A percentile compares a stretch with the other conserved stretches of the same genome.
Evolutionary conservation across 1,140 invertebrate genomes (phyloP).

Genomic region (Cardiocondyla obscurior): DNA sequence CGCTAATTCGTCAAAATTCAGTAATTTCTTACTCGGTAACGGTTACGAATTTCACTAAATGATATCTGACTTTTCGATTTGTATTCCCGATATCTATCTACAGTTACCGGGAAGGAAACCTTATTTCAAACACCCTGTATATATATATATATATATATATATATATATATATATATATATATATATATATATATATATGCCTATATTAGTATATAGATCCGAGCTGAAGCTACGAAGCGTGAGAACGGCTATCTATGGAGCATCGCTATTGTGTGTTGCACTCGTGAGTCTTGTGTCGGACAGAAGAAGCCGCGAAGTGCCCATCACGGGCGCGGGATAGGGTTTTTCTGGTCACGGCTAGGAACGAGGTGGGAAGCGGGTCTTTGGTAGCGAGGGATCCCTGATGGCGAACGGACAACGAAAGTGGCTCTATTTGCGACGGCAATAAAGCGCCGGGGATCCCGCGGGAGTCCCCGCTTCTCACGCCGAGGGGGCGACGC

Average conservation of each 20-base stretch:
- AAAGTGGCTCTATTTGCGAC: conserved; percentile 55
- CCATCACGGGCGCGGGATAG: conserved; percentile 51
- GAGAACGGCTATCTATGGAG: conserved; percentile 80
- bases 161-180: too few species aligned
- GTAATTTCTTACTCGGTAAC: too few species aligned
- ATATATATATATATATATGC: conserved; percentile 58
- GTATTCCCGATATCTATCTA: too few species aligned
- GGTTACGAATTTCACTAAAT: too few species aligned
- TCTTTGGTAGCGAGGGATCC: conserved; percentile 51
- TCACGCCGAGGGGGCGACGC: too few species aligned
- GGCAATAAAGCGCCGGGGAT: conserved; percentile 2
- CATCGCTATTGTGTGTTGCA: conserved; percentile 80
- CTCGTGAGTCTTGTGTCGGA: conserved; percentile 74
- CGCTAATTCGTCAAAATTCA: too few species aligned
- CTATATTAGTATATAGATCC: conserved; percentile 66
- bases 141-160: too few species aligned
- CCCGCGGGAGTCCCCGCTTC: background rate
- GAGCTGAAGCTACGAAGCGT: conserved; percentile 80
- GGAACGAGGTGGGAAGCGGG: conserved; percentile 6
- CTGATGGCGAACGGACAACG: conserved; percentile 42
- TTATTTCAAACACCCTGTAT: too few species aligned
- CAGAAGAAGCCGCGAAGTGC: conserved; percentile 67
- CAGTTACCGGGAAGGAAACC: too few species aligned
- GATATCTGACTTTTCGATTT: too few species aligned
- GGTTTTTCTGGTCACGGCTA: conserved; percentile 36